A percentile compares a stretch with the other conserved stretches of the same genome.
Conservation (phyloP, 2,888 invertebrate species). For the Micoletzkya japonica region DNA sequence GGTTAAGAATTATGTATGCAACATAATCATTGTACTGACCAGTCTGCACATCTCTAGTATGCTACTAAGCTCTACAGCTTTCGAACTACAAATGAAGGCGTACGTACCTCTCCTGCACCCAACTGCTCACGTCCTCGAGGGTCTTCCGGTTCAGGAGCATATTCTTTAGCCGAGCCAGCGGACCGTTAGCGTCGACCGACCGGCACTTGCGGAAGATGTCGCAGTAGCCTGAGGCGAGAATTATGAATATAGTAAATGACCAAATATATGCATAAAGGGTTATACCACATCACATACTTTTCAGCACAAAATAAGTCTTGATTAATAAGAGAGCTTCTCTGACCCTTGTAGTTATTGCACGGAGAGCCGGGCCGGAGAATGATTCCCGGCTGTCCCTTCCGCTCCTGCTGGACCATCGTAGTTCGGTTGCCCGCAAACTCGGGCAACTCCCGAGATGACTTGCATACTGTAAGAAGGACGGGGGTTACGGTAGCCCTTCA, state of each 20-base stretch:
- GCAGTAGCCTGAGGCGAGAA: slow-evolving; percentile 80
- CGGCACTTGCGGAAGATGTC: slow-evolving; percentile 98
- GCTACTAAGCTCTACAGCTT: not conserved
- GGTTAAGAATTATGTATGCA: too few relatives aligned
- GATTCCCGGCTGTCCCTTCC: slow-evolving; percentile 62
- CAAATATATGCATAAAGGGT: not conserved
- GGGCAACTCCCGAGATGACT: slow-evolving; percentile 54
- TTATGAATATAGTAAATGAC: not conserved
- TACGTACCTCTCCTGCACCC: slow-evolving; percentile 30
- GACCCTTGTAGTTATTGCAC: slow-evolving; percentile 84
- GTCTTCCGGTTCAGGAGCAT: slow-evolving; percentile 88
- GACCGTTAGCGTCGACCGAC: slow-evolving; percentile 97
- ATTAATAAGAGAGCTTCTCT: not conserved
- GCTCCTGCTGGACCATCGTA: slow-evolving; percentile 47
- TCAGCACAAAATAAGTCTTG: not conserved
- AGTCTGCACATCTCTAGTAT: not conserved
- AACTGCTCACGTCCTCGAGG: slow-evolving; percentile 74
- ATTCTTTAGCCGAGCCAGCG: slow-evolving; percentile 92
- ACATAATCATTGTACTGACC: too few relatives aligned
- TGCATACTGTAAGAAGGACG: slow-evolving; percentile 54
- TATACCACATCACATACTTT: not conserved
- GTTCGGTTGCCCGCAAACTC: slow-evolving; percentile 53
- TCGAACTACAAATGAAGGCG: not conserved
- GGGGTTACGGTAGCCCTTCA: not conserved
- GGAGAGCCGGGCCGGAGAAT: slow-evolving; percentile 87